These are phyloP conservation scores for Premnoplex brunnescens DNA, from an alignment of 2,797 vertebrate species.

Conservation along the genomic window DNA sequence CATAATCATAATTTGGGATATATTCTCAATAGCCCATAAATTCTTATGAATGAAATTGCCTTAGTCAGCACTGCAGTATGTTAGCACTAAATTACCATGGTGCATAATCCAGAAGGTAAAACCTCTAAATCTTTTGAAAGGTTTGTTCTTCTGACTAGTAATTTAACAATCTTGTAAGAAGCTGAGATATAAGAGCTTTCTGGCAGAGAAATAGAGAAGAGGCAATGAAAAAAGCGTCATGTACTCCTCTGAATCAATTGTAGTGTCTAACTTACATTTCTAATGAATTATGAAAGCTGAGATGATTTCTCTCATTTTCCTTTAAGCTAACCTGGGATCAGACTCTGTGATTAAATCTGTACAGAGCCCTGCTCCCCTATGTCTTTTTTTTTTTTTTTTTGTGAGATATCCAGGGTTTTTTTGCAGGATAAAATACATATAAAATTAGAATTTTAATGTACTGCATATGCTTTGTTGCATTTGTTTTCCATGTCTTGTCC, in stretches of 20 bases:
- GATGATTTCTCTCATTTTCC: not conserved
- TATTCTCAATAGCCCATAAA: not conserved
- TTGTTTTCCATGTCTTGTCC: not conserved
- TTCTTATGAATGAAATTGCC: conserved; percentile 1
- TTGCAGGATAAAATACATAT: not conserved
- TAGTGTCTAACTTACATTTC: not conserved
- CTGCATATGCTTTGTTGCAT: not conserved
- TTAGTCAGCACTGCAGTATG: not conserved
- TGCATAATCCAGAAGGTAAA: not conserved
- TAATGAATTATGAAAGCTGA: conserved; percentile 37
- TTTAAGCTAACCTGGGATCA: not conserved
- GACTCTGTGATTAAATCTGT: not conserved
- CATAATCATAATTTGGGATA: not conserved
- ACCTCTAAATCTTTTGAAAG: conserved; percentile 28
- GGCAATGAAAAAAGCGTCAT: conserved; percentile 4
- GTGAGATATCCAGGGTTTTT: rapidly evolving
- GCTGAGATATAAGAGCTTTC: conserved; percentile 13
- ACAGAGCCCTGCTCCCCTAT: not conserved
- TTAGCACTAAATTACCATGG: not conserved
- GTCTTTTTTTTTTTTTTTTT: not conserved
- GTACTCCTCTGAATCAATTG: not conserved
- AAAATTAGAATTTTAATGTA: not conserved
- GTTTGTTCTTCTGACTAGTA: conserved; percentile 7
- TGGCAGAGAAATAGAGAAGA: conserved; percentile 19
- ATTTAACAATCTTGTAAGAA: conserved; percentile 38